phyloP scores from a whole-genome alignment of 2,888 invertebrate species.

The Acanthosepion esculentum region DNA sequence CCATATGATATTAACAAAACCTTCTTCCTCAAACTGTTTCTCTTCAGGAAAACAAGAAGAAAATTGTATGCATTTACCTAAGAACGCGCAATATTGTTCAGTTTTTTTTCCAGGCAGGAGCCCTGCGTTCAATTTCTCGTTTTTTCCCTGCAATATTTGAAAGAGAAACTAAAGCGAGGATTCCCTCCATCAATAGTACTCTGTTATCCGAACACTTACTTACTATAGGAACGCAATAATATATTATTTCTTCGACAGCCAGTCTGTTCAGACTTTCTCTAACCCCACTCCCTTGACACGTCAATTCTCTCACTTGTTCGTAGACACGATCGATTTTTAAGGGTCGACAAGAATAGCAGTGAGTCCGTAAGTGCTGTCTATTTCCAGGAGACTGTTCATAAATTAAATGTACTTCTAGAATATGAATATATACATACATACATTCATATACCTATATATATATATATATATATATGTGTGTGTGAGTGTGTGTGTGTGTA shows the following conservation, averaged over 20 bases:
- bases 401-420: not conserved
- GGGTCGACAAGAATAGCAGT: not conserved
- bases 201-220: not conserved
- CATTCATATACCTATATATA: no score
- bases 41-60: not conserved
- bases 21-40: not conserved
- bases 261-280: not conserved
- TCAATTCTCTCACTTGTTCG: not conserved
- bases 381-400: not conserved
- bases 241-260: not conserved
- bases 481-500: no score
- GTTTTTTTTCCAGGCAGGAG: not conserved
- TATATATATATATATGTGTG: no score
- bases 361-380: not conserved
- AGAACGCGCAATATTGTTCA: not conserved
- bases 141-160: not conserved
- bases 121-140: not conserved
- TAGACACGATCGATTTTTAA: conserved; percentile 16
- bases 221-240: not conserved
- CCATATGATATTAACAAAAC: no score
- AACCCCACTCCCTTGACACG: not conserved
- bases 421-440: no score
- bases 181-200: not conserved
- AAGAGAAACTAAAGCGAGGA: not conserved
- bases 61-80: not conserved